phyloP scores from a whole-genome alignment of 2,797 vertebrate species.

The Mus minutoides region DNA sequence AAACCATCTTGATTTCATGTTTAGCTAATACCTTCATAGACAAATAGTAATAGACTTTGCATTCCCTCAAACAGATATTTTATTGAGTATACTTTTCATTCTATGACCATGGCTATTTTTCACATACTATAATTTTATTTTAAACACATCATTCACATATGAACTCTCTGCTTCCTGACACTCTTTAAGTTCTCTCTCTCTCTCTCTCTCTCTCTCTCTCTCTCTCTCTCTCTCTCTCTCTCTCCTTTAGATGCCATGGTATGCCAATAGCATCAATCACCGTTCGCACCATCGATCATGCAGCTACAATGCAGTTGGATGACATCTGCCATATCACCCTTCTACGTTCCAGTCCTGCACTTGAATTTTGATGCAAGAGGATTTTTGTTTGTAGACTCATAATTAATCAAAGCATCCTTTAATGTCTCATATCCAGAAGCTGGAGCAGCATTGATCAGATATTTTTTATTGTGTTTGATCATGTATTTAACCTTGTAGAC shows the following conservation, averaged over 20 bases:
- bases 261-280: slow-evolving; percentile 81
- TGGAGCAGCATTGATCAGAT: slow-evolving; percentile 55
- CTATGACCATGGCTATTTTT: slow-evolving; percentile 59
- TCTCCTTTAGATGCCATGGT: slow-evolving; percentile 68
- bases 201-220: too few species aligned
- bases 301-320: slow-evolving; percentile 52
- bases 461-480: slow-evolving; percentile 16
- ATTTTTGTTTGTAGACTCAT: slow-evolving; percentile 54
- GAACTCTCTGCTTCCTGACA: not conserved
- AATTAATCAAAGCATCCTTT: slow-evolving; percentile 79
- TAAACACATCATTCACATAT: slow-evolving; percentile 28
- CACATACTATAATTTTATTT: slow-evolving; percentile 43
- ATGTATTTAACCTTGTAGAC: not conserved
- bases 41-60: not conserved
- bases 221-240: too few species aligned
- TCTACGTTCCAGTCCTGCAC: slow-evolving; percentile 30
- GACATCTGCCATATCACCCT: slow-evolving; percentile 76
- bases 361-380: slow-evolving; percentile 79
- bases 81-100: not conserved
- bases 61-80: not conserved
- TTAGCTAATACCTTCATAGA: not conserved
- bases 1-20: not conserved
- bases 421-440: slow-evolving; percentile 49
- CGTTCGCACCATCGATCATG: slow-evolving; percentile 75
- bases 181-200: too few species aligned